A percentile compares a stretch with the other conserved stretches of the same genome.
Conservation (phyloP, 2,113 vertebrate genomes). For the Eubucco bourcierii region DNA sequence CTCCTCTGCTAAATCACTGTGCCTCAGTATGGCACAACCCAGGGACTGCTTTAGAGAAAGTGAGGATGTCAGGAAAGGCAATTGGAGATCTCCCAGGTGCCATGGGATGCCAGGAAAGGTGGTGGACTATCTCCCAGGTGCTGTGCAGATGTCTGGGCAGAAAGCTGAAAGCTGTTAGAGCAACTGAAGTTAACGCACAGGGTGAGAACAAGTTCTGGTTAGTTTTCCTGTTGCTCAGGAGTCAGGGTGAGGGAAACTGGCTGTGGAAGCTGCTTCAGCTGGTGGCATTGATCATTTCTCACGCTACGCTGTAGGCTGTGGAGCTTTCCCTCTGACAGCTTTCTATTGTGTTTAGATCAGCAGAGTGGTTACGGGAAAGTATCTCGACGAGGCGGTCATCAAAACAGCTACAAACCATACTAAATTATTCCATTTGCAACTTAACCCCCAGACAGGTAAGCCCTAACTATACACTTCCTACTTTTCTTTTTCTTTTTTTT, state of each 20-base stretch:
- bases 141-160: background rate
- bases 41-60: background rate
- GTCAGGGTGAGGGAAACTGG: background rate
- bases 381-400: conserved; percentile 94
- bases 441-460: conserved; percentile 87
- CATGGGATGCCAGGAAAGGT: background rate
- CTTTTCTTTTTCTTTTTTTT: background rate
- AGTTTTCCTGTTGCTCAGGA: background rate
- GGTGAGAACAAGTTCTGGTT: background rate
- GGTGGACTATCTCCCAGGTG: background rate
- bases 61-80: too few relatives aligned
- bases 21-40: background rate
- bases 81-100: background rate
- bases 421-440: conserved; percentile 87
- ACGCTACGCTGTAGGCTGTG: too few relatives aligned
- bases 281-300: background rate
- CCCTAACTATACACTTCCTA: conserved; percentile 60
- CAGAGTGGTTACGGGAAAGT: conserved; percentile 98
- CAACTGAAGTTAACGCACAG: background rate
- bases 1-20: background rate
- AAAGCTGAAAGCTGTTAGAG: background rate
- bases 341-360: conserved; percentile 83
- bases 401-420: conserved; percentile 99
- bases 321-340: background rate
- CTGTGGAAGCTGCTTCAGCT: background rate